Conservation (phyloP, 2,888 invertebrate genomes). For the Gnatocerus cornutus region DNA sequence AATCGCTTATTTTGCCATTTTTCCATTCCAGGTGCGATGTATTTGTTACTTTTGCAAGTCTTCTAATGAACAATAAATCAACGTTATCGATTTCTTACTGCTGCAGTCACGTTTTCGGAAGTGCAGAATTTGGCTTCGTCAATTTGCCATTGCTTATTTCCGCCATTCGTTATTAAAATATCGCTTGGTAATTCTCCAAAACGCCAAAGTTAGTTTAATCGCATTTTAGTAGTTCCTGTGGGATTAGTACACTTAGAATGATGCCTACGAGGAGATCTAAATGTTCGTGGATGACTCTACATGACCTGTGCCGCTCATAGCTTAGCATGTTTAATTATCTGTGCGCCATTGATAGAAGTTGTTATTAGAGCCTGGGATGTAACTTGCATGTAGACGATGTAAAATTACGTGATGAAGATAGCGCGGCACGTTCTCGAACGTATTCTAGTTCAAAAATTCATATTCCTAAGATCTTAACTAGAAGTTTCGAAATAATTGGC, state of each 20-base stretch:
- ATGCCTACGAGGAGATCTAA: conserved; percentile 37
- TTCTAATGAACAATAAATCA: conserved; percentile 24
- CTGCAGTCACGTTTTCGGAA: conserved; percentile 24
- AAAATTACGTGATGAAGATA: conserved; percentile 45
- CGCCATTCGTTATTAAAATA: conserved; percentile 42
- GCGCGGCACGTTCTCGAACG: conserved; percentile 31
- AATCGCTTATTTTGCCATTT: background rate
- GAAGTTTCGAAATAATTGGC: conserved; percentile 19
- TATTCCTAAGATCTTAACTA: background rate
- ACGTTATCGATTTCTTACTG: conserved; percentile 20
- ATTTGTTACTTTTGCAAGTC: background rate
- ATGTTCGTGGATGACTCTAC: conserved; percentile 44
- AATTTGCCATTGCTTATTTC: conserved; percentile 45
- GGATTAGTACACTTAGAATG: conserved; percentile 36
- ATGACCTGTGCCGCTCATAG: conserved; percentile 41
- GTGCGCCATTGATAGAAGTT: conserved; percentile 47
- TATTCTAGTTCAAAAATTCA: conserved; percentile 30
- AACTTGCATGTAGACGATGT: conserved; percentile 43
- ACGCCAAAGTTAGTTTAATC: conserved; percentile 45
- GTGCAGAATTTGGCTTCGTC: conserved; percentile 37
- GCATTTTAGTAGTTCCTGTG: conserved; percentile 35
- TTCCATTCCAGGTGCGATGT: background rate
- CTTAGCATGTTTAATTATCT: conserved; percentile 44
- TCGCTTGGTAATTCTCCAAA: conserved; percentile 32
- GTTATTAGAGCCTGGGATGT: conserved; percentile 44